phyloP scores from a whole-genome alignment of 1,140 invertebrate genomes.

The Cotesia chilonis region DNA sequence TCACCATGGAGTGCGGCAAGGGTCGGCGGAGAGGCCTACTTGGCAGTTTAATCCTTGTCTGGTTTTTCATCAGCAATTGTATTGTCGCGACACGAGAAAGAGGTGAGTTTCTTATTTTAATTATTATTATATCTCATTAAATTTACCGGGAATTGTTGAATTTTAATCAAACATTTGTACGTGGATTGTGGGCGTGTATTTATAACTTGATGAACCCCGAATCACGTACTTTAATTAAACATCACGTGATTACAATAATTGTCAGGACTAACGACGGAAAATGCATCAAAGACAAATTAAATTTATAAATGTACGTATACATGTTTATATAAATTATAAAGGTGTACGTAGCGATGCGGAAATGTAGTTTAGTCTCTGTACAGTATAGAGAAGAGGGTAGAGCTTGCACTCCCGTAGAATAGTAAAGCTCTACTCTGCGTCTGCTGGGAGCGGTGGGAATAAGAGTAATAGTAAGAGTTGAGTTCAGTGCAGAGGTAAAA shows the following conservation, averaged over 20 bases:
- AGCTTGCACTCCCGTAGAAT: slow-evolving; percentile 3
- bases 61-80: slow-evolving; percentile 60
- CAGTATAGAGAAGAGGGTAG: too few relatives aligned
- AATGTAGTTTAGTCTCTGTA: too few relatives aligned
- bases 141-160: too few relatives aligned
- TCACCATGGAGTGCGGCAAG: slow-evolving; percentile 64
- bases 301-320: too few relatives aligned
- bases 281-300: too few relatives aligned
- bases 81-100: slow-evolving; percentile 59
- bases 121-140: too few relatives aligned
- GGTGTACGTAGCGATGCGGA: too few relatives aligned
- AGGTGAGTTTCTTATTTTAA: slow-evolving; percentile 50
- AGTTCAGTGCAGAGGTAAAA: background rate
- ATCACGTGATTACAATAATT: background rate
- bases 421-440: background rate
- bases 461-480: background rate
- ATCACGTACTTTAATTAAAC: background rate
- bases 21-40: slow-evolving; percentile 62
- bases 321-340: too few relatives aligned
- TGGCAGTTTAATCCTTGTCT: slow-evolving; percentile 58
- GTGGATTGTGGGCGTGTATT: background rate
- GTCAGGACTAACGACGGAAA: too few relatives aligned
- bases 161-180: too few relatives aligned
- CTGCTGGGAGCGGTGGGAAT: background rate
- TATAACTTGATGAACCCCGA: slow-evolving; percentile 1